Conservation (phyloP, 2,797 vertebrate species). For the Lithobates pipiens region DNA sequence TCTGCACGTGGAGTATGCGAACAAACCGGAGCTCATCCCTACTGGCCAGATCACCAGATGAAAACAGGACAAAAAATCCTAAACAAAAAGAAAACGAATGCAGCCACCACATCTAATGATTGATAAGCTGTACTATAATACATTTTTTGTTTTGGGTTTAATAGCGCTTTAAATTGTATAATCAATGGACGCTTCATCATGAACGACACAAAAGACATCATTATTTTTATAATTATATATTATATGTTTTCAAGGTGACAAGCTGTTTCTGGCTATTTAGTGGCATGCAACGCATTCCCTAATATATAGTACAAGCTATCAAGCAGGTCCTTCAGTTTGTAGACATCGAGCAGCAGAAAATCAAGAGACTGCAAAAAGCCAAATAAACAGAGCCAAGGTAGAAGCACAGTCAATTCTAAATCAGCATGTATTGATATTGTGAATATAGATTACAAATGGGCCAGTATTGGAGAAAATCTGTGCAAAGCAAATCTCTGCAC, state of each 20-base stretch:
- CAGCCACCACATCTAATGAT: too few species aligned
- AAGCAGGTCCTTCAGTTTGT: background rate
- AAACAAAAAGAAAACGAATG: too few species aligned
- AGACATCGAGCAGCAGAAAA: background rate
- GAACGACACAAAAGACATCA: background rate
- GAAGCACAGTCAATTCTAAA: constrained; percentile 12
- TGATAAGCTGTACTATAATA: too few species aligned
- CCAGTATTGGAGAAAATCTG: background rate
- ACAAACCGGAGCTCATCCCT: too few species aligned
- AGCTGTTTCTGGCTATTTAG: background rate
- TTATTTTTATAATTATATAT: background rate
- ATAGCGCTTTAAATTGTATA: too few species aligned
- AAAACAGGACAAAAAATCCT: too few species aligned
- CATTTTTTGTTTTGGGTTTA: too few species aligned
- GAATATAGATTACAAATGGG: background rate
- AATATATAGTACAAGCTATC: background rate
- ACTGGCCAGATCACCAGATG: too few species aligned
- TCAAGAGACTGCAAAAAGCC: background rate
- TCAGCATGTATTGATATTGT: constrained; percentile 30
- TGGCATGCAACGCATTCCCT: background rate
- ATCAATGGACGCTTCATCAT: too few species aligned
- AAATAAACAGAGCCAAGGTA: background rate
- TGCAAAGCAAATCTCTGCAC: background rate
- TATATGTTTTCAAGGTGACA: background rate
- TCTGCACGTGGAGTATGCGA: too few species aligned